These are phyloP conservation scores for Ceyx margarethae DNA, from an alignment of 2,113 vertebrate genomes.

Conservation along the genomic window DNA sequence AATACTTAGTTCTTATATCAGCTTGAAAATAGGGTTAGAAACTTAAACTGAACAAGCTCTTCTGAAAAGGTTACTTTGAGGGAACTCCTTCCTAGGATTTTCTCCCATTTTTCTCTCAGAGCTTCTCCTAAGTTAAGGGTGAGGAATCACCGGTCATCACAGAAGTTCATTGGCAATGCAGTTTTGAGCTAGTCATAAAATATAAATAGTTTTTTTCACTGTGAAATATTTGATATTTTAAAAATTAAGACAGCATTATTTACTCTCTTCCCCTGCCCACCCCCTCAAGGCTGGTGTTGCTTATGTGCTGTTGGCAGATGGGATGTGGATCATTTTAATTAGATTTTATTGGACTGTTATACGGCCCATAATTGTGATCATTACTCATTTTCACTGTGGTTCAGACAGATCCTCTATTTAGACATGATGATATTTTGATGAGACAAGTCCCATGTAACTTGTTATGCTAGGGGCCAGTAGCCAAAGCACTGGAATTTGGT, in stretches of 20 bases:
- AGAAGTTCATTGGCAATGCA: neutral
- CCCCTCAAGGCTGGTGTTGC: slow-evolving; percentile 56
- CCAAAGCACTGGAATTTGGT: slow-evolving; percentile 24
- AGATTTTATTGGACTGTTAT: slow-evolving; percentile 85
- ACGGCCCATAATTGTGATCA: slow-evolving; percentile 78
- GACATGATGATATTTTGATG: slow-evolving; percentile 77
- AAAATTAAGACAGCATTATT: slow-evolving; percentile 54
- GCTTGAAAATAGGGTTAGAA: neutral
- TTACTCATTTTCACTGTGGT: slow-evolving; percentile 82
- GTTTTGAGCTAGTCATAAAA: slow-evolving; percentile 39
- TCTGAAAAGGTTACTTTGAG: neutral
- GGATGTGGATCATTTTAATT: slow-evolving; percentile 85
- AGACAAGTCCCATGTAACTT: slow-evolving; percentile 69
- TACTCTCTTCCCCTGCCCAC: slow-evolving; percentile 49
- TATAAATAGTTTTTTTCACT: slow-evolving; percentile 6
- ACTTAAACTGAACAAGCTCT: neutral
- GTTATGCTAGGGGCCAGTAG: slow-evolving; percentile 42
- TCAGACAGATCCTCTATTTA: slow-evolving; percentile 75
- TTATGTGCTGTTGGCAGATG: slow-evolving; percentile 77
- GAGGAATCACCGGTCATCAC: neutral
- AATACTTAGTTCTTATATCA: neutral
- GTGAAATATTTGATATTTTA: slow-evolving; percentile 64
- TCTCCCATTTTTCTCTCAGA: neutral
- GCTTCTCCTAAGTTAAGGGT: neutral
- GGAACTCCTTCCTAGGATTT: neutral